phyloP scores from a whole-genome alignment of 2,113 vertebrate species.

The Nothoprocta perdicaria region DNA sequence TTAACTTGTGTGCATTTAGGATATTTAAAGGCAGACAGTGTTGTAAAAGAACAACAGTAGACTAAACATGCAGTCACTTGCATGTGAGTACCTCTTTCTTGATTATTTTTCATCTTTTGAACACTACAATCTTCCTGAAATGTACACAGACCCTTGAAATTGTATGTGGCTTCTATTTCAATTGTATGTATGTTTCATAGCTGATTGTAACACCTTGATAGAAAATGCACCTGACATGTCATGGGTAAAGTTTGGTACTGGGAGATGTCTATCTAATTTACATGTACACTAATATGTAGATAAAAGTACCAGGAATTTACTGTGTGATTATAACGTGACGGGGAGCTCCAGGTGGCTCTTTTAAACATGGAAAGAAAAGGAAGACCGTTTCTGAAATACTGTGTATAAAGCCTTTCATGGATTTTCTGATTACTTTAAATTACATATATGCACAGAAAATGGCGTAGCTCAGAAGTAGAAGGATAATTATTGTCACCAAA shows the following conservation, averaged over 20 bases:
- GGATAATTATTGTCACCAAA: not conserved
- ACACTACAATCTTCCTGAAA: not conserved
- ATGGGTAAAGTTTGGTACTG: not conserved
- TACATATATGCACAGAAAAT: not conserved
- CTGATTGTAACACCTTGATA: not conserved
- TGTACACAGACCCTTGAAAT: not conserved
- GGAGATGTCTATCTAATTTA: not conserved
- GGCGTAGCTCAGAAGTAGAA: slow-evolving; percentile 13
- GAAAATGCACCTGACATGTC: not conserved
- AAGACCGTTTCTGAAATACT: not conserved
- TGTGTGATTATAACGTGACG: not conserved
- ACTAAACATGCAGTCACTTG: not conserved
- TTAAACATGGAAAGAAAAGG: not conserved
- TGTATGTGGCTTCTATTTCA: not conserved
- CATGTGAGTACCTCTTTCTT: not conserved
- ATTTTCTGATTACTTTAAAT: not conserved
- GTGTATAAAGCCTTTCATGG: not conserved
- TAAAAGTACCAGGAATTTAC: not conserved
- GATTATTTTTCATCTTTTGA: not conserved
- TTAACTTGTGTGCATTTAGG: not conserved
- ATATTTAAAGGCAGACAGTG: not conserved
- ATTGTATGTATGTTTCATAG: not conserved
- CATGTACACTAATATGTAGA: not conserved
- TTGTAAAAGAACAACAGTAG: not conserved
- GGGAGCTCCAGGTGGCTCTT: not conserved